These are phyloP conservation scores for Monochamus alternatus DNA, from an alignment of 2,888 invertebrate genomes.

Conservation along the genomic window DNA sequence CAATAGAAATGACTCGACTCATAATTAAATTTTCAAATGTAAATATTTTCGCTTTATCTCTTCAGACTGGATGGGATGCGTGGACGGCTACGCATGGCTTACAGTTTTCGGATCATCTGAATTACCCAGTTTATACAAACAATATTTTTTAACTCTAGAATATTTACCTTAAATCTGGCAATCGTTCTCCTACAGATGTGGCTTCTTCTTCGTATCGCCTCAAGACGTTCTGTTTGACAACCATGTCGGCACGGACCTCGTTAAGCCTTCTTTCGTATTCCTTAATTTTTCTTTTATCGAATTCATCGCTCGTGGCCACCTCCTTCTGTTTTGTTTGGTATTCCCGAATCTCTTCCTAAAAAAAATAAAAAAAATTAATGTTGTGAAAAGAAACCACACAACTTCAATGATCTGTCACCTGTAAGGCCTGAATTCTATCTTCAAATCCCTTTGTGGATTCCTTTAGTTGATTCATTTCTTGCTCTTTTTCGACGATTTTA, in stretches of 20 bases:
- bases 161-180: slow-evolving; percentile 72
- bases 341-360: slow-evolving; percentile 72
- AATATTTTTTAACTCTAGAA: slow-evolving; percentile 18
- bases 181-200: slow-evolving; percentile 70
- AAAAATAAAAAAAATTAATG: slow-evolving; percentile 32
- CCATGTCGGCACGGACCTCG: slow-evolving; percentile 64
- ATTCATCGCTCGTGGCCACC: slow-evolving; percentile 59
- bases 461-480: slow-evolving; percentile 65
- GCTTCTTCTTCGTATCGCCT: slow-evolving; percentile 71
- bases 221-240: slow-evolving; percentile 71
- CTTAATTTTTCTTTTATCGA: slow-evolving; percentile 57
- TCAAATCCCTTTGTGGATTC: slow-evolving; percentile 59
- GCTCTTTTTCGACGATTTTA: slow-evolving; percentile 67
- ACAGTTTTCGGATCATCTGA: too few relatives aligned
- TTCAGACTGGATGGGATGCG: too few relatives aligned
- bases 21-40: too few relatives aligned
- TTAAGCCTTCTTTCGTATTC: slow-evolving; percentile 57
- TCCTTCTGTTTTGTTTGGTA: slow-evolving; percentile 70
- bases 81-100: too few relatives aligned
- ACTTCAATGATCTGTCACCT: slow-evolving; percentile 53
- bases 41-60: too few relatives aligned
- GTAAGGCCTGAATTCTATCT: slow-evolving; percentile 60
- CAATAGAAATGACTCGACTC: too few relatives aligned
- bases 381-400: too few relatives aligned
- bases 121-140: neutral